Evolutionary conservation across 2,113 vertebrate genomes (phyloP), one percentile per base, ranked within the genome.

Genomic region (Eulemur rufifrons): DNA sequence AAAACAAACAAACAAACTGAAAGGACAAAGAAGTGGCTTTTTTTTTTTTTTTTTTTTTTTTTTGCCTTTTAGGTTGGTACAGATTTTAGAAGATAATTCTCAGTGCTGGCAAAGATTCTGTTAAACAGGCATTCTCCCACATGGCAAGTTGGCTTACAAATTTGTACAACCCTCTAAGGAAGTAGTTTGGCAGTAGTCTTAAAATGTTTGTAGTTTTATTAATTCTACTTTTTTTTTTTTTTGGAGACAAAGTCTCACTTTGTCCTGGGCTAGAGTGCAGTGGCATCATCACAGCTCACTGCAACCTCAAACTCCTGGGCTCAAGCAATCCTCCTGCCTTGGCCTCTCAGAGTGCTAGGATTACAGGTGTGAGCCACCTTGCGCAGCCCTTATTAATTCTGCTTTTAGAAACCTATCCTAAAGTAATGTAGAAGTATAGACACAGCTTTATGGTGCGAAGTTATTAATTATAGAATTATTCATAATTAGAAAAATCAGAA

Each of bases 401-500:
- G 29, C 76, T 96, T 97, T 93, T 78, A 54, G 83, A 71, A 95
- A 68, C 17, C 21, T 80, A 47, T 54, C 69, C 81, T 52, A 69
- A 87, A 90, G 39, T 76, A 93, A 63, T 83, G 2, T 27, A 93
- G 68, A 82, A 90, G 84, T 87, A 77, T 1, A 94, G 76, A 82
- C 9, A 71, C 80, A 73, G 12, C n/a, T 93, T 96, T 87, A 80
- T 87, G 69, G 42, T 90, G 9, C 64, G 52, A 50, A 82, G 84
- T 92, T 37, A 89, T 85, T 95, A 95, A 66, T n/a, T 84, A 20
- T n/a, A 63, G 27, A 45, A 77, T 97, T 91, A 89, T 95, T 95
- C 92, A 82, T 52, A 39, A 86, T 78, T 85, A 23, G 47, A 94
- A 94, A 81, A 92, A 82, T 45, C 29, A 14, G 59, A 94, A 89